These are phyloP conservation scores for Anguilla pacifica DNA, from an alignment of 2,797 vertebrate genomes.

Conservation along the genomic window DNA sequence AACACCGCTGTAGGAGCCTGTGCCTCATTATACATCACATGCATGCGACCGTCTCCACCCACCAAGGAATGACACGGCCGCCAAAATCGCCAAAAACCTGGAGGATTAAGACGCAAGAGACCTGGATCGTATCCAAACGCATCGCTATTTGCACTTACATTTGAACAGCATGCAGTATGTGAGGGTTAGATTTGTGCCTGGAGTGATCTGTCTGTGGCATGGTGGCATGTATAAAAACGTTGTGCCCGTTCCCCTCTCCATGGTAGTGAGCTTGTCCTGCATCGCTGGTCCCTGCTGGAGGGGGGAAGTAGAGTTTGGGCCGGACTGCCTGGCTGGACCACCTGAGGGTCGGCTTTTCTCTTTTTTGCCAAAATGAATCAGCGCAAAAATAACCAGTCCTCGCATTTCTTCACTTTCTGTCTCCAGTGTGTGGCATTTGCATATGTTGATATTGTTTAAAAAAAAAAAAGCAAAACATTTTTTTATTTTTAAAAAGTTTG, in stretches of 20 bases:
- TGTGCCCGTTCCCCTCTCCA: neutral
- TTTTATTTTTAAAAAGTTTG: neutral
- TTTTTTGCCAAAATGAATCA: slow-evolving; percentile 25
- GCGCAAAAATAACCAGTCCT: neutral
- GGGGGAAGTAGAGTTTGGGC: neutral
- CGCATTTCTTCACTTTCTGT: neutral
- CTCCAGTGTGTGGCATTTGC: neutral
- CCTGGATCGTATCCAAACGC: neutral
- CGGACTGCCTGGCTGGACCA: neutral
- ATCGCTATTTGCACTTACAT: neutral
- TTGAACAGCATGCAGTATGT: neutral
- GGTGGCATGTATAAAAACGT: neutral
- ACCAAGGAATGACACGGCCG: neutral
- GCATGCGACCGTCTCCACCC: neutral
- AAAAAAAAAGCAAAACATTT: neutral
- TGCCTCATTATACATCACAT: neutral
- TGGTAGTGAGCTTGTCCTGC: neutral
- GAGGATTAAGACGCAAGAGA: neutral
- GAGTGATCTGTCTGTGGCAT: neutral
- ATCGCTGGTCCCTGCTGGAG: neutral
- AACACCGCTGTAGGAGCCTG: neutral
- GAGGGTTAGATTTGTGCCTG: neutral
- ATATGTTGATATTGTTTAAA: neutral
- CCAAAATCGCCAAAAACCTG: neutral
- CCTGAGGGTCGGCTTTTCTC: neutral